A percentile compares a stretch with the other conserved stretches of the same genome.
These are phyloP conservation scores for Philopotamus ludificatus DNA, from an alignment of 1,140 invertebrate genomes.

Conservation along the genomic window DNA sequence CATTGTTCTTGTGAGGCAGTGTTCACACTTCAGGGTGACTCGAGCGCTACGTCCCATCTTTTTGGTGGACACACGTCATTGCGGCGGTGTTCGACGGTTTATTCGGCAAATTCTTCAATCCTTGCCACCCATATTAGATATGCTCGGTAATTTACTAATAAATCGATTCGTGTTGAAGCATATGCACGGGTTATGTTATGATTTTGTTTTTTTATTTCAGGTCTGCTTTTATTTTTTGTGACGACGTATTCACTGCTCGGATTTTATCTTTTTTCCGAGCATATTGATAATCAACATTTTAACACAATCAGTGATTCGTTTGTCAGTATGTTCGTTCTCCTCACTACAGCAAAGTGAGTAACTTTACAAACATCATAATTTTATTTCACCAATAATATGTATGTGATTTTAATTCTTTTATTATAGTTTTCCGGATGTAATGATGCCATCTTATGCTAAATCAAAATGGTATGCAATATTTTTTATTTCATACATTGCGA, in stretches of 20 bases:
- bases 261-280: conserved; percentile 77
- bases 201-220: too few species aligned
- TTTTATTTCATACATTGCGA: conserved; percentile 83
- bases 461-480: conserved; percentile 82
- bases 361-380: conserved; percentile 11
- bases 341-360: conserved; percentile 90
- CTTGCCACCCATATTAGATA: conserved; percentile 85
- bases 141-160: conserved; percentile 60
- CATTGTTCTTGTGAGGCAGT: conserved; percentile 77
- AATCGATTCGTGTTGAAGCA: too few species aligned
- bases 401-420: conserved; percentile 26
- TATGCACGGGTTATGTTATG: too few species aligned
- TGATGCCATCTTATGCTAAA: conserved; percentile 86
- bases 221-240: conserved; percentile 83
- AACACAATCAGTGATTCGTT: conserved; percentile 77
- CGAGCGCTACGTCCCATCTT: conserved; percentile 87
- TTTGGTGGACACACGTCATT: conserved; percentile 83
- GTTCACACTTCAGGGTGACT: conserved; percentile 84
- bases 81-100: conserved; percentile 71
- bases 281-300: conserved; percentile 76
- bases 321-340: conserved; percentile 84
- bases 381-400: conserved; percentile 11
- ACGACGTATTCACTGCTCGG: conserved; percentile 78
- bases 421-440: conserved; percentile 86
- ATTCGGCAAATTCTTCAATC: conserved; percentile 79